These are phyloP conservation scores for Tetheella fluctuosa DNA, from an alignment of 2,888 invertebrate species.

Conservation along the genomic window DNA sequence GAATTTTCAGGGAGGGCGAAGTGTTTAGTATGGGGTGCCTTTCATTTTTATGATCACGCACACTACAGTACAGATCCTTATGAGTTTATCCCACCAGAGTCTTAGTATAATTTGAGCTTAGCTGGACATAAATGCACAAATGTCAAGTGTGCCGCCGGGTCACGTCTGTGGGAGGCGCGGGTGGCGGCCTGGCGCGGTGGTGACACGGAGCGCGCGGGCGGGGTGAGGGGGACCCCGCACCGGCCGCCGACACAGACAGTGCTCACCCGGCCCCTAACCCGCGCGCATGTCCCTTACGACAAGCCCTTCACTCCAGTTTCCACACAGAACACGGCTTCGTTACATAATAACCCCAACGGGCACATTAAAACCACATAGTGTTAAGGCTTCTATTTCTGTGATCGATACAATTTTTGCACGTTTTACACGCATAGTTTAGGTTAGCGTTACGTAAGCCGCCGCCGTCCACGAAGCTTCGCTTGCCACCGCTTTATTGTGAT, in stretches of 20 bases:
- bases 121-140: slow-evolving; percentile 47
- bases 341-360: slow-evolving; percentile 73
- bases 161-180: slow-evolving; percentile 26
- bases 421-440: slow-evolving; percentile 75
- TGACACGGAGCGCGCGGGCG: slow-evolving; percentile 28
- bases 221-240: slow-evolving; percentile 43
- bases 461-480: slow-evolving; percentile 83
- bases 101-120: slow-evolving; percentile 41
- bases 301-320: slow-evolving; percentile 60
- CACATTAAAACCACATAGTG: slow-evolving; percentile 67
- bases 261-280: slow-evolving; percentile 74
- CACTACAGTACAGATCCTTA: slow-evolving; percentile 1
- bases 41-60: not conserved
- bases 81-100: slow-evolving; percentile 17
- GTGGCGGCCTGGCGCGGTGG: slow-evolving; percentile 24
- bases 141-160: slow-evolving; percentile 41
- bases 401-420: slow-evolving; percentile 78
- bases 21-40: not conserved
- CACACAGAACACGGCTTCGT: slow-evolving; percentile 72
- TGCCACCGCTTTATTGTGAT: slow-evolving; percentile 81
- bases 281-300: slow-evolving; percentile 73
- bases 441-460: slow-evolving; percentile 81
- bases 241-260: slow-evolving; percentile 60
- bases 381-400: slow-evolving; percentile 81
- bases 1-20: too few species aligned